Evolutionary conservation across 2,797 vertebrate species (phyloP), one percentile per base, ranked within the genome.

Genomic region (Acipenser oxyrinchus): DNA sequence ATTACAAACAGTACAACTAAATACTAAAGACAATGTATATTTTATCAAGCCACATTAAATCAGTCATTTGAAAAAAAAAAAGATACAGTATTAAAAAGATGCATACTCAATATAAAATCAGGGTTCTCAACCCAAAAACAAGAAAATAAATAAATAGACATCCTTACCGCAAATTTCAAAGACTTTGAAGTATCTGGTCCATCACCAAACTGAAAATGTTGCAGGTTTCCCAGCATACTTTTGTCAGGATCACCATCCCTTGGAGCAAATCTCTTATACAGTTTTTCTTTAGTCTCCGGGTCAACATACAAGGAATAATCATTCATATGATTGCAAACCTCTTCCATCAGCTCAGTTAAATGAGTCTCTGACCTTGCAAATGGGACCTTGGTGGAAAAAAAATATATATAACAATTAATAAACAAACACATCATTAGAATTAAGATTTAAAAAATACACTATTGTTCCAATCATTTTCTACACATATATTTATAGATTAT

Each of bases 151-250:
- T 1, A 15, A 18, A 52, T 57, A 15, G 13, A 52, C 59, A 64
- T 12, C 86, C 90, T 93, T 82, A 93, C 87, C 51, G 80, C 90
- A 74, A 89, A 91, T 78, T 91, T 93, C 72, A 93, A 78, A 71
- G 82, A 75, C 64, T 81, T 87, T 68, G 83, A 87, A 63, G 80
- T 78, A 18, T 84, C 88, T 0, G 89, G 91, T 48, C 86, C 87
- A 10, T 83, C 76, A 76, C 82, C 82, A 75, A 92, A 89, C 69
- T 83, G 74, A 71, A 92, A 88, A 79, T 90, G 83, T 15, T 87
- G 80, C 7, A 92, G 89, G 77, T 88, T 87, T 1, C 81, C 77
- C 72, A 89, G 86, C 73, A 79, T 73, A 2, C 63, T 69, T 0
- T 51, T 15, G 64, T 73, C 75, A 37, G 37, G 37, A 55, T 81